phyloP scores from a whole-genome alignment of 1,140 invertebrate genomes.

The Drosophila watanabei region DNA sequence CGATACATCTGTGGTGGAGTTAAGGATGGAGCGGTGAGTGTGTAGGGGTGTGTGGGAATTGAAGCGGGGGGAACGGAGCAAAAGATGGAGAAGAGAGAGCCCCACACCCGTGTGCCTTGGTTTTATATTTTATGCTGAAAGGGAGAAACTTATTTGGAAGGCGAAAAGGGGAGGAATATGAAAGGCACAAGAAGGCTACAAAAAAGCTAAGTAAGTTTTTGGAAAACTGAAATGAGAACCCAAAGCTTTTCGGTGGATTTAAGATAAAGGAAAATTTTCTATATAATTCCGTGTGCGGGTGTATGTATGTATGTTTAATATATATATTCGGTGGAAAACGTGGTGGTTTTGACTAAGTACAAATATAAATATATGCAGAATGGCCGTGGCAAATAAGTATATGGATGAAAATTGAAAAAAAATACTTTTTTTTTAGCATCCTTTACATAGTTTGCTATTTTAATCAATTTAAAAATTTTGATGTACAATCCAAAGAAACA shows the following conservation, averaged over 20 bases:
- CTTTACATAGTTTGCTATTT: neutral
- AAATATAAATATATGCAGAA: neutral
- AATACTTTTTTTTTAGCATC: neutral
- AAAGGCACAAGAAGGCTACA: slow-evolving; percentile 40
- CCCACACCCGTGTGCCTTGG: slow-evolving; percentile 20
- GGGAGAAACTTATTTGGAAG: slow-evolving; percentile 34
- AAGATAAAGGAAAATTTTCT: slow-evolving; percentile 63
- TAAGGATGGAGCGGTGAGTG: neutral
- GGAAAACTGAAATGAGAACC: slow-evolving; percentile 45
- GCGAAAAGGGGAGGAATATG: slow-evolving; percentile 24
- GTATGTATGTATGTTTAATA: neutral
- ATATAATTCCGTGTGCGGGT: slow-evolving; percentile 7
- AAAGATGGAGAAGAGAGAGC: slow-evolving; percentile 6
- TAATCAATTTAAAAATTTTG: neutral
- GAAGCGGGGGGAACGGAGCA: neutral
- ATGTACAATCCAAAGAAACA: too few relatives aligned
- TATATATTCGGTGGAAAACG: neutral
- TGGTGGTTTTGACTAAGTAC: neutral
- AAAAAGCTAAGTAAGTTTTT: slow-evolving; percentile 61
- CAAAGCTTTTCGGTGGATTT: slow-evolving; percentile 43
- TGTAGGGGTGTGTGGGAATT: neutral
- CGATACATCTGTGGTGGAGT: slow-evolving; percentile 29
- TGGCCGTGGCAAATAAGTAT: neutral
- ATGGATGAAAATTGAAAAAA: neutral
- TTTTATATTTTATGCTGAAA: slow-evolving; percentile 21